Conservation (phyloP, 2,113 vertebrate species). For the Campylorhamphus procurvoides region DNA sequence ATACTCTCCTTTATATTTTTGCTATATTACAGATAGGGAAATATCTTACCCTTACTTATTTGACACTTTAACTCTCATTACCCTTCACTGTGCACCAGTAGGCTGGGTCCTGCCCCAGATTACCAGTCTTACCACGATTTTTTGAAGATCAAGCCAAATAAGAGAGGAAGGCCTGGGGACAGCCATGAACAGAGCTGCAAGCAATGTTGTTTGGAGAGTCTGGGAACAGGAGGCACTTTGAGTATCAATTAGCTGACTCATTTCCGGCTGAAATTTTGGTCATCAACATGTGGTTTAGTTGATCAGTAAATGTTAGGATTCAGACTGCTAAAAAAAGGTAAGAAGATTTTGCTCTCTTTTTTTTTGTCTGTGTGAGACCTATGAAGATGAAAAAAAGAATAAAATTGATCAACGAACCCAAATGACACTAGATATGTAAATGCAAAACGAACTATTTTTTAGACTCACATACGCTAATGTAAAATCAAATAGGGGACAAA, state of each 20-base stretch:
- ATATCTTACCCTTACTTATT: neutral
- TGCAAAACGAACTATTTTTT: neutral
- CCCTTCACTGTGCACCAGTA: neutral
- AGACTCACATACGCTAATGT: neutral
- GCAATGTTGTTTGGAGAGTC: neutral
- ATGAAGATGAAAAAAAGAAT: neutral
- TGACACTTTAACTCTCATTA: neutral
- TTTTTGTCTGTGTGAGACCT: neutral
- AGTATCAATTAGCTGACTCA: neutral
- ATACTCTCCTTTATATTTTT: neutral
- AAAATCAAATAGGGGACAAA: neutral
- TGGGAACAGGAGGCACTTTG: neutral
- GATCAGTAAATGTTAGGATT: neutral
- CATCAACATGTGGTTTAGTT: neutral
- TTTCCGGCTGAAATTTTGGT: conserved; percentile 4
- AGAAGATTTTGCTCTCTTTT: neutral
- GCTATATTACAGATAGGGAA: neutral
- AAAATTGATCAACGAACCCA: neutral
- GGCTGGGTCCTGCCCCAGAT: neutral
- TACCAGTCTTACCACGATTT: neutral
- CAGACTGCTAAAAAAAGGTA: neutral
- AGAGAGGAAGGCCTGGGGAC: neutral
- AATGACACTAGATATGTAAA: neutral
- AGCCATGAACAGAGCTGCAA: neutral
- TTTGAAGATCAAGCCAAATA: neutral